Percentiles rank a stretch among this genome's conserved stretches.
phyloP scores from a whole-genome alignment of 2,113 vertebrate species.

The Melanerpes formicivorus region DNA sequence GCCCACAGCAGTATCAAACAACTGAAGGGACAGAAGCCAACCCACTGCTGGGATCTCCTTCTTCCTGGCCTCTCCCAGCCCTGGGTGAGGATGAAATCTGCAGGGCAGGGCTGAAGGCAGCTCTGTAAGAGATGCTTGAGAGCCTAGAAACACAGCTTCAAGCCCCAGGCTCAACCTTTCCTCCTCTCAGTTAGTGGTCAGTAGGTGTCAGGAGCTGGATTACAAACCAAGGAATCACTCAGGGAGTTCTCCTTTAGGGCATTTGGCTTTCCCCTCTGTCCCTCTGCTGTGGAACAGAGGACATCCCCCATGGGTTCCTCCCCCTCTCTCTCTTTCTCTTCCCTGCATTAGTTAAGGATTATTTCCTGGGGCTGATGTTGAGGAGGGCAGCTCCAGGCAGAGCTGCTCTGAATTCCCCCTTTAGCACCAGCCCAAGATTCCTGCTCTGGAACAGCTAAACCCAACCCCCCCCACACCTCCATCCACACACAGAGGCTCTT shows the following conservation, averaged over 20 bases:
- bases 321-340: not conserved
- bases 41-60: not conserved
- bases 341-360: constrained; percentile 44
- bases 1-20: constrained; percentile 12
- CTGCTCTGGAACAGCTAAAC: not conserved
- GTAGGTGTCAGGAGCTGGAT: constrained; percentile 20
- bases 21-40: not conserved
- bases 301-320: not conserved
- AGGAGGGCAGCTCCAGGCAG: not conserved
- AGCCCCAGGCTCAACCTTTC: constrained; percentile 56
- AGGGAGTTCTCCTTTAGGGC: constrained; percentile 42
- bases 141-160: constrained; percentile 58
- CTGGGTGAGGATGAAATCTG: not conserved
- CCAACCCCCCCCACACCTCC: not conserved
- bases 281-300: not conserved
- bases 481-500: not conserved
- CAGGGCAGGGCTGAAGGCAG: constrained; percentile 6
- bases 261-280: constrained; percentile 1
- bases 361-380: not conserved
- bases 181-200: constrained; percentile 46
- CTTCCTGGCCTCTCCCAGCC: constrained; percentile 29
- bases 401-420: constrained; percentile 32
- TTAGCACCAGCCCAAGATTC: not conserved
- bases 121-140: constrained; percentile 28
- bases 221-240: constrained; percentile 57